Conservation (phyloP, 1,140 invertebrate species). For the Antheraea pernyi region DNA sequence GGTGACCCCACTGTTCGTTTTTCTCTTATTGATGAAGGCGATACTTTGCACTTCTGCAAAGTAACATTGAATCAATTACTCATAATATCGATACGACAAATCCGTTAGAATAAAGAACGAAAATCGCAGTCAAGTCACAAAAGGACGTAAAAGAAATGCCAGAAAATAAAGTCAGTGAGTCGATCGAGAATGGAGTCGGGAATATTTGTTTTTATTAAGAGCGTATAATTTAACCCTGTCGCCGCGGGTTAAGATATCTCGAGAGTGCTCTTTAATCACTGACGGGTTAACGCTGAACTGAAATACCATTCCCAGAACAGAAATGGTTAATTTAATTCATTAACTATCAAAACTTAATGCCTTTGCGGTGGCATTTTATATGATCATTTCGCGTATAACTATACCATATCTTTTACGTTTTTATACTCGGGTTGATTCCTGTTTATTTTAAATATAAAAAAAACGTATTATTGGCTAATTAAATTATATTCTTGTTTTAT, state of each 20-base stretch:
- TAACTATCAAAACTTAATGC: neutral
- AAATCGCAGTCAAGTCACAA: neutral
- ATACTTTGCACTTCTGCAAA: too few relatives aligned
- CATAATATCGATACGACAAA: too few relatives aligned
- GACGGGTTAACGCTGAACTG: constrained; percentile 15
- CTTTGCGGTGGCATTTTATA: neutral
- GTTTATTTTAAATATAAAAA: too few relatives aligned
- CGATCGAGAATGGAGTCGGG: constrained; percentile 35
- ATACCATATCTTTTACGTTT: too few relatives aligned
- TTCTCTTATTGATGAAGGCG: too few relatives aligned
- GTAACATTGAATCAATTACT: too few relatives aligned
- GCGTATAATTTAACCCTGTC: constrained; percentile 68
- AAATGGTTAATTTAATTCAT: neutral
- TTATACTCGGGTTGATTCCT: too few relatives aligned
- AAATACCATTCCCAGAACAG: constrained; percentile 1
- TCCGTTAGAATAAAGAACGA: neutral
- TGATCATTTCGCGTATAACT: too few relatives aligned
- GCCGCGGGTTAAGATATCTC: constrained; percentile 55
- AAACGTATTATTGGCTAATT: too few relatives aligned
- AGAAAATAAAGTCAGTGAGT: constrained; percentile 58
- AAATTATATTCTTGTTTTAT: too few relatives aligned
- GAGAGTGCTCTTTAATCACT: constrained; percentile 34
- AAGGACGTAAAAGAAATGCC: constrained; percentile 22
- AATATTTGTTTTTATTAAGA: constrained; percentile 37
- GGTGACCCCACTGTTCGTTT: too few relatives aligned